Base-by-base conservation (phyloP, 2,888 invertebrate species). In the Amitus sp. region DNA sequence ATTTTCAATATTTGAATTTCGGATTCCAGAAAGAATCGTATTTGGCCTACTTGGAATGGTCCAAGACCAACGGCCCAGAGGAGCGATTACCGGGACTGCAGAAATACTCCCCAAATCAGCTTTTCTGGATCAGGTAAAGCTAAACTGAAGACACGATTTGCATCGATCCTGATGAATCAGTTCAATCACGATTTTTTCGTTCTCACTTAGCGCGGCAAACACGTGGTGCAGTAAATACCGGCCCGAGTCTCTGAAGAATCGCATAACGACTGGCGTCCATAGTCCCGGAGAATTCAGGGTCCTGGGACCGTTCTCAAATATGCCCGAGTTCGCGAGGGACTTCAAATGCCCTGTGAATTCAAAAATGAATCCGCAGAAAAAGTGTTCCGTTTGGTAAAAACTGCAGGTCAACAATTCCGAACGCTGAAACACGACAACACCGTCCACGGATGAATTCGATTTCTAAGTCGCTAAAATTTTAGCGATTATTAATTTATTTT, bases 1-100 rank as follows among this genome's bases (percentile, higher is more conserved):
- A n/a, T n/a, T n/a, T n/a, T n/a, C n/a, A n/a, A n/a, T n/a, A n/a
- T n/a, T n/a, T n/a, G n/a, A n/a, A n/a, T n/a, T n/a, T n/a, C n/a
- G n/a, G n/a, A n/a, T n/a, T n/a, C n/a, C n/a, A n/a, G n/a, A 95
- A 95, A 80, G 92, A 93, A 79, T 92, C 95, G 0, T 96, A 95
- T 82, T 84, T 88, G 64, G 94, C 94, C 0, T 95, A 94, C 82
- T 85, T 88, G 46, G 86, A 87, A 10, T 94, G 92, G 92, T 86
- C 85, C 0, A 82, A 86, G 30, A 84, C 88, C 5, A 87, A 92
- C 75, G 88, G 88, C 0, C 82, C 83, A 0, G 93, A 93, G 73
- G 81, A 84, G 0, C 83, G 86, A 33, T 83, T 94, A 39, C 93
- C 93, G 0, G 93, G 92, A 1, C 83, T 93, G 2, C 84, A 7